Base-by-base conservation (phyloP, 2,797 vertebrate genomes). In the Kryptolebias ocellatus region DNA sequence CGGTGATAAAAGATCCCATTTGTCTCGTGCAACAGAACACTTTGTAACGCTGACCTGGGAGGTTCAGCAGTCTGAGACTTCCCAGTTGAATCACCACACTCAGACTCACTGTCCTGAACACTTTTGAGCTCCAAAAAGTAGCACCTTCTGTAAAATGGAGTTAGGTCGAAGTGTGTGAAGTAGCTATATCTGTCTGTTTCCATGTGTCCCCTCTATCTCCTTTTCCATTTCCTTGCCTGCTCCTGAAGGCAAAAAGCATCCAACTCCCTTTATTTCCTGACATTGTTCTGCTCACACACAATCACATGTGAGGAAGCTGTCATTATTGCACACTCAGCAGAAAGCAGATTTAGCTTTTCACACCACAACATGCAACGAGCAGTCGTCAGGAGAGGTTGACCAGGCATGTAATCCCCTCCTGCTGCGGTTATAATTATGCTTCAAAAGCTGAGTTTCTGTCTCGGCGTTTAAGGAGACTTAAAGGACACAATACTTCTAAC, bases 261-360 rank as follows among this genome's bases (percentile, higher is more conserved):
- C 51, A 39, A 46, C 53, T 67, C 18, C 20, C 84, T 79, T 27
- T 3, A 72, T 82, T 93, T 93, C 92, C 92, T 90, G 73, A 80
- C 8, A 91, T 94, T 94, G 93, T 94, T 81, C 74, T 87, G 71
- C 59, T 76, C 80, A 61, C 72, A n/a, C 52, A 77, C 70, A 59
- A 72, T 64, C 60, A 47, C 70, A 76, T 74, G 79, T 79, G 85
- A 93, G 90, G 90, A 93, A 92, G 83, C 87, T 67, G 67, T 53
- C 57, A 71, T 87, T 90, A 83, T 75, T 88, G 89, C 89, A 83
- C 73, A 88, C 71, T 42, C 83, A 86, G 90, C 90, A 84, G 58
- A 76, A 85, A 72, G 0, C n/a, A 28, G 42, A 57, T 31, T 60
- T 31, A 53, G 29, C 17, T 67, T 47, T 65, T 82, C 50, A 70